Evolutionary conservation across 2,888 invertebrate species (phyloP).

Genomic region (Limulus polyphemus): DNA sequence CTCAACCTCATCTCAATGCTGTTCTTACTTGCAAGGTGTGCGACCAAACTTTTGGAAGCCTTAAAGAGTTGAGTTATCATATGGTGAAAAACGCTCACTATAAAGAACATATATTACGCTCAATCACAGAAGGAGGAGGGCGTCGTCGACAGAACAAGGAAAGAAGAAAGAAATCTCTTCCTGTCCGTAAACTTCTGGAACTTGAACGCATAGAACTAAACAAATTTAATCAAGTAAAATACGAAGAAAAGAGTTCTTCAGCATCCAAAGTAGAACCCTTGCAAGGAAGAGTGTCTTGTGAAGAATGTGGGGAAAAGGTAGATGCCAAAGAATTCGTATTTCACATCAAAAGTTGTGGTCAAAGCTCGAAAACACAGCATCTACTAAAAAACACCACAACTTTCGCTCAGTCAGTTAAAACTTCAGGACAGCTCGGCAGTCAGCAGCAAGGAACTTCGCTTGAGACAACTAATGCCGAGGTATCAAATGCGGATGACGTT

Average conservation of each 20-base stretch:
- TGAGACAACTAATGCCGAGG: not conserved
- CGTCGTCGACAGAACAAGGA: constrained; percentile 67
- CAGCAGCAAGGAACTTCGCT: not conserved
- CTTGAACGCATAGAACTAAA: constrained; percentile 45
- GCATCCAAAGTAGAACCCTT: constrained; percentile 16
- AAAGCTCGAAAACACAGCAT: not conserved
- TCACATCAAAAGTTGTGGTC: constrained; percentile 70
- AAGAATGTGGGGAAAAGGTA: constrained; percentile 89
- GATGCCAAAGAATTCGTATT: constrained; percentile 84
- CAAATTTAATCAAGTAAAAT: constrained; percentile 10
- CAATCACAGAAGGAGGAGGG: constrained; percentile 58
- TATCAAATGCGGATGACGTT: constrained; percentile 8
- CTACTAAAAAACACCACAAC: not conserved
- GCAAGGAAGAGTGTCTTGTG: constrained; percentile 60
- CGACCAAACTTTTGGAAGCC: constrained; percentile 84
- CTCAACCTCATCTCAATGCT: constrained; percentile 62
- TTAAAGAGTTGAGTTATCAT: constrained; percentile 91
- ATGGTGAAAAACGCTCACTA: constrained; percentile 97
- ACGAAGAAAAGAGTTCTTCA: constrained; percentile 10
- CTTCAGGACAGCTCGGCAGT: constrained; percentile 7
- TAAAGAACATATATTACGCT: constrained; percentile 82
- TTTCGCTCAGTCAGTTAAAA: constrained; percentile 4
- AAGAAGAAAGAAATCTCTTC: constrained; percentile 81
- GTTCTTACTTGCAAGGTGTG: constrained; percentile 95
- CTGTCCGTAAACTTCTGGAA: constrained; percentile 76